Percentiles rank a stretch among this genome's conserved stretches.
phyloP scores from a whole-genome alignment of 2,797 vertebrate genomes.

The Psittacula derbiana region DNA sequence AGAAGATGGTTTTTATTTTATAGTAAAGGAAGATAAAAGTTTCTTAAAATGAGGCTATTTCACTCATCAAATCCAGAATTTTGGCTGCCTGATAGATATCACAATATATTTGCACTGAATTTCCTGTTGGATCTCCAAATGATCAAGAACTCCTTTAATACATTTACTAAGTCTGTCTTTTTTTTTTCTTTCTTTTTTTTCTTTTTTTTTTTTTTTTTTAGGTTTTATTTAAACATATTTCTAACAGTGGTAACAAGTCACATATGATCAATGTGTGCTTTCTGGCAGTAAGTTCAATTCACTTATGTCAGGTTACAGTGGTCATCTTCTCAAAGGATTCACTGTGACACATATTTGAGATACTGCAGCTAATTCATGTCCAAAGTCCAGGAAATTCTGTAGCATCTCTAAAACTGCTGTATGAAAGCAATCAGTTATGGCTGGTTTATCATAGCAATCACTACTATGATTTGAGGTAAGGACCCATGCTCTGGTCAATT shows the following conservation, averaged over 20 bases:
- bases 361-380: background rate
- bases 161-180: background rate
- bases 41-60: background rate
- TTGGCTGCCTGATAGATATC: background rate
- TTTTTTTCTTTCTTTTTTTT: background rate
- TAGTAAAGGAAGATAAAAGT: background rate
- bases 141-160: background rate
- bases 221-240: background rate
- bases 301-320: background rate
- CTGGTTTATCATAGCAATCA: background rate
- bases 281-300: background rate
- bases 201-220: background rate
- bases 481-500: background rate
- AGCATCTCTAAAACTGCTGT: background rate
- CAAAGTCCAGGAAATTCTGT: conserved; percentile 13
- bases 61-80: background rate
- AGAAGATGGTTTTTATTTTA: background rate
- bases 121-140: background rate
- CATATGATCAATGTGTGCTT: background rate
- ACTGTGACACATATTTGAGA: background rate
- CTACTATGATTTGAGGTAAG: background rate
- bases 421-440: background rate
- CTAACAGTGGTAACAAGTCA: background rate
- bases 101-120: background rate
- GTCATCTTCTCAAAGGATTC: conserved; percentile 13